These are phyloP conservation scores for Hirundichthys speculiger DNA, from an alignment of 2,113 vertebrate species.

Conservation along the genomic window DNA sequence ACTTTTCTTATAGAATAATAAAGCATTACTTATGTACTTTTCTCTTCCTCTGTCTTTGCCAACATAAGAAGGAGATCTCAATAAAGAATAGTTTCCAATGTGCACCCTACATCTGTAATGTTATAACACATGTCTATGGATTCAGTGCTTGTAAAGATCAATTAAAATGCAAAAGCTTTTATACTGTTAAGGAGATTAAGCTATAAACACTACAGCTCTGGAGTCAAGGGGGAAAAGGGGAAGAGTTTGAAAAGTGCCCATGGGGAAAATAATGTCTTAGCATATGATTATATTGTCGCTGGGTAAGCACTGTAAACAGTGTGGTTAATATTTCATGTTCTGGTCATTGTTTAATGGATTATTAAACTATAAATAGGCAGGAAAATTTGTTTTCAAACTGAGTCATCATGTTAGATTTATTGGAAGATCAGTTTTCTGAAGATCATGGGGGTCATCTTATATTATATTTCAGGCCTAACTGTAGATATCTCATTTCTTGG, in stretches of 20 bases:
- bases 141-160: slow-evolving; percentile 57
- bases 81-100: not conserved
- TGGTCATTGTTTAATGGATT: slow-evolving; percentile 56
- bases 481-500: slow-evolving; percentile 25
- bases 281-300: slow-evolving; percentile 60
- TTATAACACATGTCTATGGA: slow-evolving; percentile 60
- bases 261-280: slow-evolving; percentile 51
- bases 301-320: slow-evolving; percentile 55
- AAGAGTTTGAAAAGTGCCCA: slow-evolving; percentile 49
- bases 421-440: slow-evolving; percentile 30
- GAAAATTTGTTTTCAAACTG: slow-evolving; percentile 39
- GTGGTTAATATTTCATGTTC: slow-evolving; percentile 66
- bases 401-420: slow-evolving; percentile 54
- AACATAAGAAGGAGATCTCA: not conserved
- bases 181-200: slow-evolving; percentile 50
- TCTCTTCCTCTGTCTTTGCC: not conserved
- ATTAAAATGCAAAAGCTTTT: slow-evolving; percentile 57
- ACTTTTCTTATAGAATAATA: not conserved
- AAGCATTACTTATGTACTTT: not conserved
- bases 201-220: slow-evolving; percentile 40
- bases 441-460: slow-evolving; percentile 32
- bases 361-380: slow-evolving; percentile 36
- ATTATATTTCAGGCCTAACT: slow-evolving; percentile 29
- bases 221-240: slow-evolving; percentile 46
- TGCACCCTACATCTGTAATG: slow-evolving; percentile 1